Conservation (phyloP, 2,888 invertebrate genomes). For the Lordiphosa andalusiaca region DNA sequence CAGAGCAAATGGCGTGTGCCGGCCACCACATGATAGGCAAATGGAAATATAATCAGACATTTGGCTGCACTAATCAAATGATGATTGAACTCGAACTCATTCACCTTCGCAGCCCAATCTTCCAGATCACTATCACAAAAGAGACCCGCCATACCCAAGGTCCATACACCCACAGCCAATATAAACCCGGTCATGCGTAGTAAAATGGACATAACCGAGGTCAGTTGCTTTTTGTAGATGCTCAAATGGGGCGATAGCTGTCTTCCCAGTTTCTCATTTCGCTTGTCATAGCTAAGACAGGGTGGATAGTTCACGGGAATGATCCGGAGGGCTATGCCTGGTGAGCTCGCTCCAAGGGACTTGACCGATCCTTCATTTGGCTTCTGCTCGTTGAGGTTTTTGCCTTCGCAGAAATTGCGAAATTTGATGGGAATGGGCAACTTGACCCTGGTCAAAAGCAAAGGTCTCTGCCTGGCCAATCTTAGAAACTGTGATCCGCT, state of each 20-base stretch:
- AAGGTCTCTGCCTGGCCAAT: conserved; percentile 2
- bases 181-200: conserved; percentile 42
- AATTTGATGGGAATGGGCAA: not conserved
- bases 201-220: conserved; percentile 49
- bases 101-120: conserved; percentile 24
- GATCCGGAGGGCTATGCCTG: conserved; percentile 35
- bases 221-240: conserved; percentile 52
- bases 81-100: conserved; percentile 19
- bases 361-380: not conserved
- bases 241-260: conserved; percentile 43
- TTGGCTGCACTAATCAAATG: conserved; percentile 21
- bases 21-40: conserved; percentile 51
- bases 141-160: conserved; percentile 37
- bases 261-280: conserved; percentile 38
- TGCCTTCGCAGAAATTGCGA: not conserved
- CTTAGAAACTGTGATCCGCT: not conserved
- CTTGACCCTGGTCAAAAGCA: not conserved
- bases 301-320: conserved; percentile 11
- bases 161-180: conserved; percentile 40
- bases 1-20: conserved; percentile 52
- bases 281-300: conserved; percentile 35
- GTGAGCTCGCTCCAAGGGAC: not conserved
- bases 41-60: conserved; percentile 37
- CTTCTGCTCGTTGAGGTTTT: not conserved
- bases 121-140: conserved; percentile 26